These are phyloP conservation scores for Prosopocoilus inquinatus DNA, from an alignment of 2,888 invertebrate genomes.

Conservation along the genomic window DNA sequence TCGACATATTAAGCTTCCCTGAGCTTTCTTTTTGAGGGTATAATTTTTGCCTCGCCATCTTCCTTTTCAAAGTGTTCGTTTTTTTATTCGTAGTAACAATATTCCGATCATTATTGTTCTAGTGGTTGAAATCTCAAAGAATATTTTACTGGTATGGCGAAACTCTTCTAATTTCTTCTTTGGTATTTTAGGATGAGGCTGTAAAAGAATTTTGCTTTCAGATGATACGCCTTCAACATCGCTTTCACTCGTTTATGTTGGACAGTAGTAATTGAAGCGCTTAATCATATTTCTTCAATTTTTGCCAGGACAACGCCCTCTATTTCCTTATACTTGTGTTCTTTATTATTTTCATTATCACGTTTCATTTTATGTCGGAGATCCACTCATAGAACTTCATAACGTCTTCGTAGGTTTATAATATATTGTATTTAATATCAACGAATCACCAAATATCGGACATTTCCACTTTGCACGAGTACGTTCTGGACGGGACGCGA, in stretches of 20 bases:
- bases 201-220: slow-evolving; percentile 3
- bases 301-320: not conserved
- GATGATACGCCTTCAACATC: slow-evolving; percentile 10
- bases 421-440: slow-evolving; percentile 6
- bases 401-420: slow-evolving; percentile 9
- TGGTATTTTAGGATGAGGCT: slow-evolving; percentile 3
- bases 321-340: too few relatives aligned
- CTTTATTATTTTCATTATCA: too few relatives aligned
- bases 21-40: too few relatives aligned
- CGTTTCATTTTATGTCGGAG: slow-evolving; percentile 2
- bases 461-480: slow-evolving; percentile 1
- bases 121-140: too few relatives aligned
- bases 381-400: slow-evolving; percentile 15
- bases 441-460: slow-evolving; percentile 8
- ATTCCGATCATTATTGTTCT: not conserved
- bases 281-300: slow-evolving; percentile 3
- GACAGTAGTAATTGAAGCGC: not conserved
- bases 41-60: not conserved
- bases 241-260: slow-evolving; percentile 1
- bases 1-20: too few relatives aligned
- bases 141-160: too few relatives aligned
- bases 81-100: slow-evolving; percentile 3
- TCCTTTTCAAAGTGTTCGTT: slow-evolving; percentile 4
- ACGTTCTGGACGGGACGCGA: not conserved
- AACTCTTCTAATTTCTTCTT: not conserved